A percentile compares a stretch with the other conserved stretches of the same genome.
phyloP scores from a whole-genome alignment of 2,797 vertebrate species.

The Onychomys torridus region DNA sequence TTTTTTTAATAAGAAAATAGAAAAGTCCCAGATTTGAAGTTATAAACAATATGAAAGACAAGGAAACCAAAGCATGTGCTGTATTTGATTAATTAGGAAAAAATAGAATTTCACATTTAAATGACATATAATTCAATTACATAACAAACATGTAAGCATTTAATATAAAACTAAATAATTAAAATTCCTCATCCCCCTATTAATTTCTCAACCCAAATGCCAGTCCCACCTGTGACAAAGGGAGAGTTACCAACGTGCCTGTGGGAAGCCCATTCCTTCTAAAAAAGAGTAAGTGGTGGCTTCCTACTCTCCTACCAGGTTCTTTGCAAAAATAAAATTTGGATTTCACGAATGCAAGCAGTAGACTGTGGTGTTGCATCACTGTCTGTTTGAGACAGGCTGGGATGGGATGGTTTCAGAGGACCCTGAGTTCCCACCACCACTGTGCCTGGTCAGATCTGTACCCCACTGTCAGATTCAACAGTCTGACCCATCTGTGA shows the following conservation, averaged over 20 bases:
- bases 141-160: not conserved
- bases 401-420: not conserved
- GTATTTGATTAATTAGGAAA: not conserved
- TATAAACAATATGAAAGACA: not conserved
- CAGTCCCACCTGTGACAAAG: not conserved
- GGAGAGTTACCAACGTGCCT: not conserved
- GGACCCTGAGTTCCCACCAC: not conserved
- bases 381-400: not conserved
- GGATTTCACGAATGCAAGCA: not conserved
- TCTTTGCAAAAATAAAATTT: slow-evolving; percentile 37
- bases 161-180: not conserved
- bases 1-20: slow-evolving; percentile 6
- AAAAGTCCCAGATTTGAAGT: not conserved
- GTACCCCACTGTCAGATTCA: slow-evolving; percentile 20
- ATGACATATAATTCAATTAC: not conserved
- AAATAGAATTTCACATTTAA: not conserved
- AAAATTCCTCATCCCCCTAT: not conserved
- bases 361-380: not conserved
- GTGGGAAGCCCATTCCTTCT: too few species aligned
- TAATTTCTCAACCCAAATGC: not conserved
- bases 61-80: not conserved
- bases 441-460: not conserved
- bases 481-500: slow-evolving; percentile 75
- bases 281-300: too few species aligned
- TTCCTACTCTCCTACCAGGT: not conserved